A percentile compares a stretch with the other conserved stretches of the same genome.
These are phyloP conservation scores for Salarias fasciatus DNA, from an alignment of 2,797 vertebrate species.

Conservation along the genomic window DNA sequence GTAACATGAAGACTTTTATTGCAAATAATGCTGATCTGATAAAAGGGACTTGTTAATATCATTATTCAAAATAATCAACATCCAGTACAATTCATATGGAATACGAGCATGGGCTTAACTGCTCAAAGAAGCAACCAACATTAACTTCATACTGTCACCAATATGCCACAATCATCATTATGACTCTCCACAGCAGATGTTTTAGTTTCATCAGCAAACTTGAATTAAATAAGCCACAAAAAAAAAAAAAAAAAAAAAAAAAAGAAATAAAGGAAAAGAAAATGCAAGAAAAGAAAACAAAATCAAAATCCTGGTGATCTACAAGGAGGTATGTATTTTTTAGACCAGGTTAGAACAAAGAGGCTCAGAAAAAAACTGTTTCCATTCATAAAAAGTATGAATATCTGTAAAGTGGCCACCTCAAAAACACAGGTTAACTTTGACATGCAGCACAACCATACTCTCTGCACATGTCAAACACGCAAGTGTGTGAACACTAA, in stretches of 20 bases:
- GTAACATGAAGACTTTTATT: slow-evolving; percentile 82
- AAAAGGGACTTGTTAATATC: slow-evolving; percentile 79
- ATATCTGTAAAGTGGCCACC: slow-evolving; percentile 84
- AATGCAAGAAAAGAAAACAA: no score
- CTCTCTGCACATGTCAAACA: slow-evolving; percentile 87
- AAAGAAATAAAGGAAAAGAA: slow-evolving; percentile 19
- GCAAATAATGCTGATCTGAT: slow-evolving; percentile 79
- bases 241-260: not conserved
- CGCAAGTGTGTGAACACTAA: slow-evolving; percentile 85
- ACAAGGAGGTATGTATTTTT: slow-evolving; percentile 70
- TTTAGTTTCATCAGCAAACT: slow-evolving; percentile 64
- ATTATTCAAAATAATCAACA: slow-evolving; percentile 77
- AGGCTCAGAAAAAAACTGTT: slow-evolving; percentile 63
- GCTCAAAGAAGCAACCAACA: slow-evolving; percentile 74
- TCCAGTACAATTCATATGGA: slow-evolving; percentile 80
- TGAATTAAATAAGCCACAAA: slow-evolving; percentile 71
- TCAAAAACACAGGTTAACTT: slow-evolving; percentile 86
- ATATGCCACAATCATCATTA: slow-evolving; percentile 74
- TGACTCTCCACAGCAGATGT: slow-evolving; percentile 65
- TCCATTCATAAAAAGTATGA: slow-evolving; percentile 79
- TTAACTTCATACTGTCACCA: slow-evolving; percentile 75
- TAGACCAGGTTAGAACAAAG: slow-evolving; percentile 72
- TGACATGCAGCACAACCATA: slow-evolving; percentile 88
- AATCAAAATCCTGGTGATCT: slow-evolving; percentile 62
- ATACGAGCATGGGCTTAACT: slow-evolving; percentile 72